phyloP scores from a whole-genome alignment of 2,888 invertebrate species.

The Andrena dorsata region DNA sequence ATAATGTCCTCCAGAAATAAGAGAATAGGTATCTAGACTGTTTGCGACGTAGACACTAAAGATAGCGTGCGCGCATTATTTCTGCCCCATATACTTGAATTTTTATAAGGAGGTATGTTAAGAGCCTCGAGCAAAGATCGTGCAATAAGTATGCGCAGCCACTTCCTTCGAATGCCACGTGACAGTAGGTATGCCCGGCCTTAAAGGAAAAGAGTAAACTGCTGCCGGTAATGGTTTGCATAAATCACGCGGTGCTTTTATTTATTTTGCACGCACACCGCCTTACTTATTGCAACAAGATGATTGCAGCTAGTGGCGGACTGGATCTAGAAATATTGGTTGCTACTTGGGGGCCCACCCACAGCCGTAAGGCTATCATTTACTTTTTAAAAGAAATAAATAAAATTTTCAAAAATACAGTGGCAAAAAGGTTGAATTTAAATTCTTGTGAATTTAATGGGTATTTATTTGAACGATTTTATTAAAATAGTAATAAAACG shows the following conservation, averaged over 20 bases:
- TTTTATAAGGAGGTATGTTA: constrained; percentile 60
- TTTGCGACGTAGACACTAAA: constrained; percentile 4
- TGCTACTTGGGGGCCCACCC: no score
- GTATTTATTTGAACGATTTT: no score
- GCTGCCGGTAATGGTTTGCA: constrained; percentile 63
- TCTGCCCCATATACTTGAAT: constrained; percentile 59
- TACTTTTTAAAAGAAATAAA: no score
- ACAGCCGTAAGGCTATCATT: no score
- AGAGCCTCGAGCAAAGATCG: constrained; percentile 48
- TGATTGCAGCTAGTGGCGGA: no score
- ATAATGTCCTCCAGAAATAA: neutral
- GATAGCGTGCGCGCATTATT: constrained; percentile 42
- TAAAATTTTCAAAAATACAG: no score
- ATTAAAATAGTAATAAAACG: no score
- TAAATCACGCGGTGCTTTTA: constrained; percentile 56
- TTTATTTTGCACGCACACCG: constrained; percentile 38
- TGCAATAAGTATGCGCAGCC: constrained; percentile 66
- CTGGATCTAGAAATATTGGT: no score
- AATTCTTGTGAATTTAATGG: no score
- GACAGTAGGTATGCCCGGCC: constrained; percentile 59
- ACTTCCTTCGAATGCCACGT: constrained; percentile 62
- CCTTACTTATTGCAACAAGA: neutral
- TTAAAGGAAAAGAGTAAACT: constrained; percentile 60
- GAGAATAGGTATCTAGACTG: neutral
- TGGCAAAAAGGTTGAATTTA: no score